A percentile compares a stretch with the other conserved stretches of the same genome.
phyloP scores from a whole-genome alignment of 2,888 invertebrate genomes.

The Euproctis similis region DNA sequence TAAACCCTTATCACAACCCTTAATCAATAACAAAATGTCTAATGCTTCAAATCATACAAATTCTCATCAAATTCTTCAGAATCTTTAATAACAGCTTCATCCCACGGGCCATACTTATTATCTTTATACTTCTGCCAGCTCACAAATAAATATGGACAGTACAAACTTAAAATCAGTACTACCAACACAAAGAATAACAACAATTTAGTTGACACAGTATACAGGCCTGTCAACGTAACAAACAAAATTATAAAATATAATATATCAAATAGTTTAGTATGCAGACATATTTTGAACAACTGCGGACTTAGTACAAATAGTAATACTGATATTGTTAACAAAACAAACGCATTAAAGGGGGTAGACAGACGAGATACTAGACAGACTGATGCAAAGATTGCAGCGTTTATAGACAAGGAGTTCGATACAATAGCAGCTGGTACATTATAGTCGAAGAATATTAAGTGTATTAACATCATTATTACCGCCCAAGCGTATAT shows the following conservation, averaged over 20 bases:
- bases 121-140: slow-evolving; percentile 86
- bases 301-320: slow-evolving; percentile 93
- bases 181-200: slow-evolving; percentile 77
- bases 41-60: slow-evolving; percentile 21
- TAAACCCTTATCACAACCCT: no score
- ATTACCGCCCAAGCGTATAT: slow-evolving; percentile 94
- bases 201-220: slow-evolving; percentile 73
- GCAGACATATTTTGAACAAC: slow-evolving; percentile 79
- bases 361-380: slow-evolving; percentile 92
- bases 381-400: slow-evolving; percentile 96
- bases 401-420: slow-evolving; percentile 94
- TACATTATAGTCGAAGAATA: slow-evolving; percentile 95
- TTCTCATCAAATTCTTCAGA: slow-evolving; percentile 67
- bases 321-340: slow-evolving; percentile 91
- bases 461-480: slow-evolving; percentile 90
- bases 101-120: slow-evolving; percentile 98
- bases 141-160: slow-evolving; percentile 86
- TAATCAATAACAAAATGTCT: no score
- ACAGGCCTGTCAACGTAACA: slow-evolving; percentile 69
- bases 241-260: slow-evolving; percentile 67
- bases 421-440: slow-evolving; percentile 92
- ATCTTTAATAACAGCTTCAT: slow-evolving; percentile 89
- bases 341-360: slow-evolving; percentile 89
- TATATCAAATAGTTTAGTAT: slow-evolving; percentile 71
- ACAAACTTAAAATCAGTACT: slow-evolving; percentile 79